These are phyloP conservation scores for Rousettus madagascariensis DNA, from an alignment of 2,797 vertebrate species.

Conservation along the genomic window DNA sequence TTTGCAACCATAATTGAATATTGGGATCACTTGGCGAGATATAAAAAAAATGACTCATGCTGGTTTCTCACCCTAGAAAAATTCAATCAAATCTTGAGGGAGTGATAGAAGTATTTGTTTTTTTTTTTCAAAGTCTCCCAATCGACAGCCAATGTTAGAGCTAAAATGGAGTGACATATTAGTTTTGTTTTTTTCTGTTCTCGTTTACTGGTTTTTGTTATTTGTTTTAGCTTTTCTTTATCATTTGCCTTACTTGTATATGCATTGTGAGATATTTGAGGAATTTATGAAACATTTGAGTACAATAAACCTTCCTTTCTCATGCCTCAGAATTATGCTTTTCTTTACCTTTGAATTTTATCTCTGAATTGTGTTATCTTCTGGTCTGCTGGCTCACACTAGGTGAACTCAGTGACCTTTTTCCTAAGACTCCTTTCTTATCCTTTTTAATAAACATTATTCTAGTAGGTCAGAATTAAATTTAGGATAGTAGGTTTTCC, in stretches of 20 bases:
- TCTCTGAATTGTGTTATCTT: neutral
- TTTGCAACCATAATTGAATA: neutral
- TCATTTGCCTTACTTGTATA: neutral
- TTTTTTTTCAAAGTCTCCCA: neutral
- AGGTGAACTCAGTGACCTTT: neutral
- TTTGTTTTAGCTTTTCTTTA: neutral
- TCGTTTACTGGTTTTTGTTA: neutral
- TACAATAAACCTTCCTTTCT: neutral
- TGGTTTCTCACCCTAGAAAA: neutral
- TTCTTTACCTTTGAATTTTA: neutral
- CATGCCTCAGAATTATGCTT: neutral
- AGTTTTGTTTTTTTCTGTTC: slow-evolving; percentile 24
- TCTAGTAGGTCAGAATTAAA: neutral
- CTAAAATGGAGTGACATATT: neutral
- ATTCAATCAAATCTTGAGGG: neutral
- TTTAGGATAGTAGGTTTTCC: neutral
- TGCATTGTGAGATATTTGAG: neutral
- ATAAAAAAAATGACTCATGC: neutral
- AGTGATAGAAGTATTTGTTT: neutral
- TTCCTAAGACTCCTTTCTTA: neutral
- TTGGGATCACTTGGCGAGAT: neutral
- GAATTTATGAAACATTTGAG: neutral
- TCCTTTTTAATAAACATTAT: neutral
- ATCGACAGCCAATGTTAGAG: neutral
- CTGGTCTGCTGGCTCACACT: neutral